phyloP scores from a whole-genome alignment of 2,113 vertebrate genomes.

The Bos taurus region ARS-UCD2.0 NC_037352.1:17198501-17199000 shows the following conservation, averaged over 20 bases:
- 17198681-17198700: not conserved
- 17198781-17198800: not conserved
- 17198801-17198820: not conserved
- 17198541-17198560: not conserved
- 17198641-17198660: not conserved
- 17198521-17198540: rapidly evolving
- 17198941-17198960: not conserved
- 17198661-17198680: not conserved
- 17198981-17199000: not conserved
- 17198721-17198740: rapidly evolving
- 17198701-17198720: not conserved
- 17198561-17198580: not conserved
- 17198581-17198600: not conserved
- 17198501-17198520: not conserved
- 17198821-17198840: not conserved
- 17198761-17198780: too few species aligned
- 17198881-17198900: not conserved
- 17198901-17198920: too few species aligned
- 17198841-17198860: not conserved
- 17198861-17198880: not conserved
- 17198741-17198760: too few species aligned
- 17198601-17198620: not conserved
- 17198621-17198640: not conserved
- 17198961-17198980: not conserved
- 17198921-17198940: not conserved